Conservation (phyloP, 2,888 invertebrate genomes). For the Spilosoma lubricipeda region DNA sequence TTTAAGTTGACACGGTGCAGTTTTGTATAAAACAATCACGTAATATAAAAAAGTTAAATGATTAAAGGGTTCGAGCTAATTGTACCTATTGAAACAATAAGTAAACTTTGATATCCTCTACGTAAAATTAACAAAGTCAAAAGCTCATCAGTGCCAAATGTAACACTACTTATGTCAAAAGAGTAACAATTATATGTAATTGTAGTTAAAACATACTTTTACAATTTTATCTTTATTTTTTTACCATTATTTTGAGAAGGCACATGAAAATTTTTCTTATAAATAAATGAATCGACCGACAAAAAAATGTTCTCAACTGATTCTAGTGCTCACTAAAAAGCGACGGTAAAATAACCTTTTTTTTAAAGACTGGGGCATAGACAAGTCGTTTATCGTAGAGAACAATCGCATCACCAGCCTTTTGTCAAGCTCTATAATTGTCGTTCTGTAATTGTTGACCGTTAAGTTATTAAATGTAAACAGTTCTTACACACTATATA, state of each 20-base stretch:
- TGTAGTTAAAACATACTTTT: slow-evolving; percentile 76
- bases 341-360: slow-evolving; percentile 42
- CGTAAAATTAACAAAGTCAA: slow-evolving; percentile 50
- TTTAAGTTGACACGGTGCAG: background rate
- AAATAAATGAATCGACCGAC: slow-evolving; percentile 75
- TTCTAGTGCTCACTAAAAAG: slow-evolving; percentile 49
- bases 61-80: background rate
- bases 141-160: slow-evolving; percentile 71
- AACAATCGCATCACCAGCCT: slow-evolving; percentile 55
- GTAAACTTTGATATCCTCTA: slow-evolving; percentile 42
- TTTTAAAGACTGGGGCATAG: slow-evolving; percentile 30
- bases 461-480: slow-evolving; percentile 62
- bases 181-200: slow-evolving; percentile 78
- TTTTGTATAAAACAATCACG: background rate
- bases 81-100: background rate
- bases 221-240: slow-evolving; percentile 69
- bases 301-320: slow-evolving; percentile 42
- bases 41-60: background rate
- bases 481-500: slow-evolving; percentile 79
- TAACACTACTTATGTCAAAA: slow-evolving; percentile 74
- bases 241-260: slow-evolving; percentile 82
- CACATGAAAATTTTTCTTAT: slow-evolving; percentile 84
- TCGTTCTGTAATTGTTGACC: slow-evolving; percentile 53
- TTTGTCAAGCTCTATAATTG: slow-evolving; percentile 56
- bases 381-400: slow-evolving; percentile 32